Evolutionary conservation across 1,140 invertebrate genomes (phyloP), one percentile per base, ranked within the genome.

Genomic region (Gonioctena quinquepunctata): DNA sequence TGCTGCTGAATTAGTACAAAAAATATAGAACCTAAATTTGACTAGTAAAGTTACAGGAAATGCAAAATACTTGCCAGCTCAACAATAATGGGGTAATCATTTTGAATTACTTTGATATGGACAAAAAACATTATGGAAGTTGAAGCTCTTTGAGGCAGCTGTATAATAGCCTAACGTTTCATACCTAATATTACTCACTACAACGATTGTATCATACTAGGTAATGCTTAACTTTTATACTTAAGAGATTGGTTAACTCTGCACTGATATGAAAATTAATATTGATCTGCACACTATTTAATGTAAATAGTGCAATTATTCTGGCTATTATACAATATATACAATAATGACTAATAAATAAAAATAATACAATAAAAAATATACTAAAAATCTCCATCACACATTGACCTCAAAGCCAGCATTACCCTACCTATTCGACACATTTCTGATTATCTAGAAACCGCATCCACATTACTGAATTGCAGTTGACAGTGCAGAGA

Each of bases 281-380:
- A 56, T 65, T 73, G 48, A 23, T 68, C 73, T 75, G 76, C 66
- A 69, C 76, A 74, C 77, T 79, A 77, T 79, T 79, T 79, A 79
- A 79, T 79, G 77, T 79, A 79, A 79, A 79, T 76, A 79, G 76
- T 77, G 76, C 72, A 75, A 74, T 68, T 48, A 63, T 72, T 42
- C 52, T 63, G 64, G 68, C 74, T 79, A 79, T 79, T 66, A 71
- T 79, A 79, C 77, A 79, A 76, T 79, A 79, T 79, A 71, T 79
- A 79, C 77, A 79, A 71, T 75, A 73, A 76, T 69, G 62, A 68
- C 67, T 74, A 79, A 73, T 71, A 76, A 79, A 73, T 77, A 74
- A 78, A 75, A 76, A n/a, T n/a, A 63, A 71, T 60, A 69, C 65
- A 71, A 52, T 73, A 73, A 74, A 76, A 71, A 63, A 68, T 69